Base-by-base conservation (phyloP, 2,113 vertebrate species). In the Cephalopholis sonnerati region DNA sequence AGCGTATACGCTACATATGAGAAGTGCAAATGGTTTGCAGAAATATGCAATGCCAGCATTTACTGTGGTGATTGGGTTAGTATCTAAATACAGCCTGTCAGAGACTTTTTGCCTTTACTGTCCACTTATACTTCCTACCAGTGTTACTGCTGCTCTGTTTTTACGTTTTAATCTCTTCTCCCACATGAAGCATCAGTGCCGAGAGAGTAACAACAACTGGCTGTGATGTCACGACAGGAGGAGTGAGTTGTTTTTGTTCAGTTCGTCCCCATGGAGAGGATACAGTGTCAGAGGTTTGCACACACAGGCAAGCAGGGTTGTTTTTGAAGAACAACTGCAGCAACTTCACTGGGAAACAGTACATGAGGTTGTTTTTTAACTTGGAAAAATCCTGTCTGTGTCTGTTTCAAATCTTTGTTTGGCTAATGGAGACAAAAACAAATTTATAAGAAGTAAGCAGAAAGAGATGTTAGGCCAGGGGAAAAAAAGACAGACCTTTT, bases 181-280 rank as follows among this genome's bases (percentile, higher is more conserved):
- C 36, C 68, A 58, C 71, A 75, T 15, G 48, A 51, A 67, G 32
- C 4, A 72, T 48, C 39, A 3, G 61, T 16, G 22, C 44, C 55
- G 64, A 55, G 77, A 76, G 58, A 80, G 57, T 5, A 81, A 88
- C 65, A 90, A 71, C 70, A 67, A 68, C 79, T 22, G 67, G 46
- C 62, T n/a, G 39, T 54, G 78, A 74, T 50, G 59, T 84, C 66
- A 83, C 24, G 18, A 53, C 7, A 72, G 63, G 51, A 75, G 66
- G 66, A 77, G 32, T 10, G 72, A 59, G 25, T 32, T 88, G 89
- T 91, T 93, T 85, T 84, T 70, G 69, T 81, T 75, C 82, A 25
- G 39, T 67, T 81, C 81, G 11, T 84, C 55, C 44, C 89, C 57
- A 86, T 36, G 63, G 86, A 88, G 87, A 86, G 84, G 77, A 82